A percentile compares a stretch with the other conserved stretches of the same genome.
Evolutionary conservation across 2,888 invertebrate genomes (phyloP).

Genomic region (Cylloceria caligata): DNA sequence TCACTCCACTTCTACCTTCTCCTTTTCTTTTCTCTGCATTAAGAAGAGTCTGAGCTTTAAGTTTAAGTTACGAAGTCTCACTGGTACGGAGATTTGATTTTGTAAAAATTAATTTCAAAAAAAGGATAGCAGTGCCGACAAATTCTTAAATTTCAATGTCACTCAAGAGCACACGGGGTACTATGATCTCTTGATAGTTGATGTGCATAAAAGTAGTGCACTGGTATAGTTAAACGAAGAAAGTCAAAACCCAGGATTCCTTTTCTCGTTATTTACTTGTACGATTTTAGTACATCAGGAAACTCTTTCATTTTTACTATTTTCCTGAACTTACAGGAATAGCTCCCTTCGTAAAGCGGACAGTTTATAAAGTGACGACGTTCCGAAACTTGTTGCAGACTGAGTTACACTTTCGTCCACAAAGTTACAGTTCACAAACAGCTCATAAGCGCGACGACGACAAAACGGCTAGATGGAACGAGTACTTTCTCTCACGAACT

Average conservation of each 20-base stretch:
- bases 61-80: not conserved
- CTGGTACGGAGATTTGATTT: not conserved
- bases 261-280: not conserved
- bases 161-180: too few species aligned
- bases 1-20: not conserved
- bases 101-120: not conserved
- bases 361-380: conserved; percentile 14
- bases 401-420: conserved; percentile 29
- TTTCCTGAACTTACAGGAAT: not conserved
- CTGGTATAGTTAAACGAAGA: not conserved
- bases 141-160: too few species aligned
- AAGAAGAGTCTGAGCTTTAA: not conserved
- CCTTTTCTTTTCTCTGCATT: conserved; percentile 1
- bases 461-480: conserved; percentile 13
- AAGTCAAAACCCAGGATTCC: not conserved
- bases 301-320: not conserved
- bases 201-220: not conserved
- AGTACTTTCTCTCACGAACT: conserved; percentile 25
- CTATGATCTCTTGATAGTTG: not conserved
- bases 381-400: conserved; percentile 17
- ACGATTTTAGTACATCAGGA: not conserved
- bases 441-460: conserved; percentile 36
- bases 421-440: conserved; percentile 52
- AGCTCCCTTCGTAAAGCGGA: not conserved
- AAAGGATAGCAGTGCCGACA: too few species aligned